These are phyloP conservation scores for Anthonomus grandis DNA, from an alignment of 1,140 invertebrate species.

Conservation along the genomic window DNA sequence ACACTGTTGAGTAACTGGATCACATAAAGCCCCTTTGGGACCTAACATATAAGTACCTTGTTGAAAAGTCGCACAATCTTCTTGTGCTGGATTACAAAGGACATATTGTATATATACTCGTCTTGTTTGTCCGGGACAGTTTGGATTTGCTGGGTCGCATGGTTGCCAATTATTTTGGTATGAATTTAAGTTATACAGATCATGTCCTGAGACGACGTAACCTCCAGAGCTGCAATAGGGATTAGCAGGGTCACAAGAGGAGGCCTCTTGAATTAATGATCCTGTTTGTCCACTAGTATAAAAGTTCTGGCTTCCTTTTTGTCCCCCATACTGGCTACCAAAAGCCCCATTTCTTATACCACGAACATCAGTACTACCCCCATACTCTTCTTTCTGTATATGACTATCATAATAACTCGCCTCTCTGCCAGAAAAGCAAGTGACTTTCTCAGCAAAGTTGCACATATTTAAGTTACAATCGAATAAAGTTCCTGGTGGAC, in stretches of 20 bases:
- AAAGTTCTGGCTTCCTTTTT: background rate
- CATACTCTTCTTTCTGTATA: constrained; percentile 9
- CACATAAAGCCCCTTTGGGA: constrained; percentile 12
- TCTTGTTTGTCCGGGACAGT: background rate
- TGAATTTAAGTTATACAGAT: constrained; percentile 9
- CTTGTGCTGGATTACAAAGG: constrained; percentile 18
- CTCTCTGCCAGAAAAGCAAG: constrained; percentile 41
- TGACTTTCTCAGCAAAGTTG: constrained; percentile 59
- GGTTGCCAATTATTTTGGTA: background rate
- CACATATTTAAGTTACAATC: constrained; percentile 57
- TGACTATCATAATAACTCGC: background rate
- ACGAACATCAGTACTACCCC: constrained; percentile 5
- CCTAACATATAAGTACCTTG: constrained; percentile 19
- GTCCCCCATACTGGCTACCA: background rate
- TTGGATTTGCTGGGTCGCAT: constrained; percentile 12
- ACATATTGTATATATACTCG: constrained; percentile 21
- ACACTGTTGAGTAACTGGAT: constrained; percentile 18
- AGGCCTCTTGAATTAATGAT: background rate
- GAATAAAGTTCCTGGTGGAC: constrained; percentile 64
- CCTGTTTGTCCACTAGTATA: no score
- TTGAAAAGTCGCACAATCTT: constrained; percentile 20
- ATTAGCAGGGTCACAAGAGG: constrained; percentile 12
- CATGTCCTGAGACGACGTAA: constrained; percentile 8
- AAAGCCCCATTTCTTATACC: background rate
- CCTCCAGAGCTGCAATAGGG: constrained; percentile 7